These are phyloP conservation scores for Labeo calbasu DNA, from an alignment of 2,797 vertebrate species.

Conservation along the genomic window DNA sequence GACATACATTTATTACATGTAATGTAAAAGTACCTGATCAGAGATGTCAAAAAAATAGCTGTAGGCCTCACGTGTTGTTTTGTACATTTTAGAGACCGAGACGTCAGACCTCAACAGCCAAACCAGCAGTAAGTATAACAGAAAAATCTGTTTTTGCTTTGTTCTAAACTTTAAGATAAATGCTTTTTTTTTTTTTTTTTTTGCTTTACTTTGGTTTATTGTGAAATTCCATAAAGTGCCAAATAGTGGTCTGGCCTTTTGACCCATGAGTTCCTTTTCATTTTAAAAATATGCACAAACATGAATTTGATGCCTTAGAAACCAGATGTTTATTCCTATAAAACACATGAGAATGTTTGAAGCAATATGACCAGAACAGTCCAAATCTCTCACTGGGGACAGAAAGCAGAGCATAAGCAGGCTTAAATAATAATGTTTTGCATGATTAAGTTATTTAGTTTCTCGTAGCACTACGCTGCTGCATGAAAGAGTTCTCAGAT, in stretches of 20 bases:
- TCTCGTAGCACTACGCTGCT: not conserved
- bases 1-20: not conserved
- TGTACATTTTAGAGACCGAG: constrained; percentile 73
- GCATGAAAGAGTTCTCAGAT: constrained; percentile 3
- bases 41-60: not conserved
- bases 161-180: not conserved
- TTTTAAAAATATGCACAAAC: constrained; percentile 27
- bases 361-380: not conserved
- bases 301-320: constrained; percentile 5
- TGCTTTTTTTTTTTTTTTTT: not conserved
- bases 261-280: constrained; percentile 14
- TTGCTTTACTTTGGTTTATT: constrained; percentile 1
- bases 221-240: not conserved
- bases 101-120: constrained; percentile 74
- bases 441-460: not conserved
- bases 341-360: constrained; percentile 15
- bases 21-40: not conserved
- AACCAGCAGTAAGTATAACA: constrained; percentile 75
- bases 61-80: not conserved
- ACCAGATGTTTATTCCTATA: not conserved
- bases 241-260: not conserved
- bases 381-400: not conserved
- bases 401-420: not conserved
- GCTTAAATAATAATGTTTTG: not conserved
- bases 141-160: not conserved